Evolutionary conservation across 2,888 invertebrate species (phyloP).

Genomic region (Sthenelais limicola): DNA sequence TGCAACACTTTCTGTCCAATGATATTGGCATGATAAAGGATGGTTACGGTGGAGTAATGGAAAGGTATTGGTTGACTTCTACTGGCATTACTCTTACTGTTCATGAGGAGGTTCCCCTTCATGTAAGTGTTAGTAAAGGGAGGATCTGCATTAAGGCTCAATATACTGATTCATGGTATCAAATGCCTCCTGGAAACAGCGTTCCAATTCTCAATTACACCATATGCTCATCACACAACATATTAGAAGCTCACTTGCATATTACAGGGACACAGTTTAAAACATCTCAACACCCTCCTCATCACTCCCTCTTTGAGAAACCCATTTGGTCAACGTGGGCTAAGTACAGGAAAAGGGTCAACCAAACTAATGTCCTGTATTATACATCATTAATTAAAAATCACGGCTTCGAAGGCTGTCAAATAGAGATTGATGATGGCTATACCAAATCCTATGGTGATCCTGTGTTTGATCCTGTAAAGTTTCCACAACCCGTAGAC

Average conservation of each 20-base stretch:
- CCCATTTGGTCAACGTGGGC: constrained; percentile 95
- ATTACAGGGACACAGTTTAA: constrained; percentile 78
- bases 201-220: constrained; percentile 74
- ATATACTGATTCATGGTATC: constrained; percentile 12
- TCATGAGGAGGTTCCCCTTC: constrained; percentile 80
- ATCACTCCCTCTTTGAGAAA: constrained; percentile 80
- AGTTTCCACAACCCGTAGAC: constrained; percentile 76
- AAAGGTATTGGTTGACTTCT: constrained; percentile 78
- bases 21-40: constrained; percentile 50
- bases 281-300: constrained; percentile 79
- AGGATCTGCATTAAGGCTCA: constrained; percentile 74
- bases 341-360: constrained; percentile 80
- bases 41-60: constrained; percentile 70
- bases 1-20: constrained; percentile 61
- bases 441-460: constrained; percentile 93
- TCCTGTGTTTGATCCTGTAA: constrained; percentile 79
- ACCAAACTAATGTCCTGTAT: constrained; percentile 73
- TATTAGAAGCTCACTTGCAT: constrained; percentile 78
- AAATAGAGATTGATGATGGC: constrained; percentile 82
- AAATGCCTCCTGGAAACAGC: constrained; percentile 25
- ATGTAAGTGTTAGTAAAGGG: constrained; percentile 83
- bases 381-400: constrained; percentile 56
- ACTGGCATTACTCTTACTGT: constrained; percentile 80
- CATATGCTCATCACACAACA: constrained; percentile 77
- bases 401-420: constrained; percentile 44